These are phyloP conservation scores for Caradrina clavipalpis DNA, from an alignment of 2,888 invertebrate genomes.

Conservation along the genomic window DNA sequence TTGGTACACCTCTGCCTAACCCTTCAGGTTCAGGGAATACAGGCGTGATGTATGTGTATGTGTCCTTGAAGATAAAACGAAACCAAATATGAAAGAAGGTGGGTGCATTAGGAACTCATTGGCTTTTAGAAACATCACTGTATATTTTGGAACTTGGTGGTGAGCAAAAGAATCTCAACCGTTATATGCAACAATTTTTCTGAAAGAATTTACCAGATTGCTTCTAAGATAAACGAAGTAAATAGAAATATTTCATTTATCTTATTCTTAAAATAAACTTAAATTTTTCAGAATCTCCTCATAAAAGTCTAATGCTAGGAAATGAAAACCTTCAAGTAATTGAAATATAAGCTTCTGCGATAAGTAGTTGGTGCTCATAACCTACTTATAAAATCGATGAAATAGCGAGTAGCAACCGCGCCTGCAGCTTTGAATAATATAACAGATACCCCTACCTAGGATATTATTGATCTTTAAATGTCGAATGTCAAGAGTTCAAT, in stretches of 20 bases:
- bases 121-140: neutral
- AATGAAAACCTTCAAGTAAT: conserved; percentile 21
- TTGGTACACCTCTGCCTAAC: no score
- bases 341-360: conserved; percentile 3
- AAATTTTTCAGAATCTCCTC: neutral
- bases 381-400: conserved; percentile 18
- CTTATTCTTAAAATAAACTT: neutral
- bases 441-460: conserved; percentile 43
- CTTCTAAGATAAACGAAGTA: neutral
- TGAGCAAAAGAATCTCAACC: neutral
- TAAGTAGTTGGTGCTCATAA: conserved; percentile 8
- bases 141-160: neutral
- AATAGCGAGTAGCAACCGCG: conserved; percentile 17
- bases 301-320: conserved; percentile 1
- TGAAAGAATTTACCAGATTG: no score
- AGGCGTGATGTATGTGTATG: no score
- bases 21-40: no score
- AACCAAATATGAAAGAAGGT: conserved; percentile 28
- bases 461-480: conserved; percentile 67
- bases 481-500: conserved; percentile 65
- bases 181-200: neutral
- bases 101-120: conserved; percentile 1
- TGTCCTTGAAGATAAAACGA: conserved; percentile 47
- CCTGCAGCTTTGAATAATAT: conserved; percentile 50
- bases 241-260: no score